Percentiles rank a stretch among this genome's conserved stretches.
Conservation (phyloP, 2,888 invertebrate genomes). For the Parnassius smintheus region DNA sequence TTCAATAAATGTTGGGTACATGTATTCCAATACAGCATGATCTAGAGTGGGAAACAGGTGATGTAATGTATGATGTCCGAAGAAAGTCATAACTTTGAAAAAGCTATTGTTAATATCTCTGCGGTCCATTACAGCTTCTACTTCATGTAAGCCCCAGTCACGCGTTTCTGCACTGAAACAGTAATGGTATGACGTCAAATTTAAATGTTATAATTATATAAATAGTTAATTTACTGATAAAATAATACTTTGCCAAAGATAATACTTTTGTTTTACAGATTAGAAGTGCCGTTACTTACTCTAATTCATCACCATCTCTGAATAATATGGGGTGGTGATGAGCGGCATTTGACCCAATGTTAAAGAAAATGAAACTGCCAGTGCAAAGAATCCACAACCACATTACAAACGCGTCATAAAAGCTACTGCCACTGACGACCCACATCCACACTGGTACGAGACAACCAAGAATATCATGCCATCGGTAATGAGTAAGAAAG, state of each 20-base stretch:
- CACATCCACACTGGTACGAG: constrained; percentile 70
- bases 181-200: background rate
- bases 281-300: constrained; percentile 55
- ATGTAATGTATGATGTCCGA: constrained; percentile 89
- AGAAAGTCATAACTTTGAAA: constrained; percentile 85
- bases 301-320: constrained; percentile 88
- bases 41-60: constrained; percentile 91
- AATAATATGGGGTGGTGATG: constrained; percentile 91
- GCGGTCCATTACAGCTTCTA: constrained; percentile 88
- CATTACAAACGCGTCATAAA: constrained; percentile 55
- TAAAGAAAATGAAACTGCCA: constrained; percentile 82
- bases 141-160: constrained; percentile 90
- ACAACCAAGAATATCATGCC: constrained; percentile 60
- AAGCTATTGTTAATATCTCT: constrained; percentile 83
- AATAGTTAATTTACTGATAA: background rate
- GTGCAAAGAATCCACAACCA: constrained; percentile 82
- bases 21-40: constrained; percentile 83
- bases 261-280: background rate
- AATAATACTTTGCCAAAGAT: background rate
- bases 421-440: constrained; percentile 49
- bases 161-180: constrained; percentile 62
- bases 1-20: constrained; percentile 83
- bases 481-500: constrained; percentile 53
- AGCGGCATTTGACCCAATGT: constrained; percentile 87
- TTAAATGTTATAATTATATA: constrained; percentile 9